These are phyloP conservation scores for Lycocerus yunnanus DNA, from an alignment of 2,888 invertebrate genomes.

Conservation along the genomic window DNA sequence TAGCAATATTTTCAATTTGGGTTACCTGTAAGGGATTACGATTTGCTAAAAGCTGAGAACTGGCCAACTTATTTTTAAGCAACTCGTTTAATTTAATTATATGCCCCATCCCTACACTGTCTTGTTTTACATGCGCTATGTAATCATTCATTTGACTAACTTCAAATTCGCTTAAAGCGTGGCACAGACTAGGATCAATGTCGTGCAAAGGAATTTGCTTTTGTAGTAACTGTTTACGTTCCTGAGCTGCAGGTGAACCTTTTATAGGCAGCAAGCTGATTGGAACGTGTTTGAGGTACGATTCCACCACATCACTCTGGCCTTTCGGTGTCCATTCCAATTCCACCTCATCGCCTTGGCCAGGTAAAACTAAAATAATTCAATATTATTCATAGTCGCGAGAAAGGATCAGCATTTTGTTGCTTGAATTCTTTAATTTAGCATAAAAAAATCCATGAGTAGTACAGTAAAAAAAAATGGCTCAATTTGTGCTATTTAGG, in stretches of 20 bases:
- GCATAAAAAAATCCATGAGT: no score
- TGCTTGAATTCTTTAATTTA: no score
- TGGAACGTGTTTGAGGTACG: conserved; percentile 62
- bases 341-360: conserved; percentile 52
- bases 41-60: conserved; percentile 41
- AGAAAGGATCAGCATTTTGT: no score
- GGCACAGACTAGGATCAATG: conserved; percentile 68
- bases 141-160: conserved; percentile 54
- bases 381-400: not conserved
- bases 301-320: conserved; percentile 51
- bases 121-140: conserved; percentile 51
- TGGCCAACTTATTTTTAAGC: conserved; percentile 29
- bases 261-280: conserved; percentile 76
- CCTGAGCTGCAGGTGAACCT: conserved; percentile 78
- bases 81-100: conserved; percentile 43
- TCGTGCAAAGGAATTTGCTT: conserved; percentile 86
- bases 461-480: no score
- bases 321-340: conserved; percentile 55
- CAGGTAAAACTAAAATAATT: conserved; percentile 47
- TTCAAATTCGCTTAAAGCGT: conserved; percentile 58
- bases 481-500: no score
- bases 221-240: conserved; percentile 79
- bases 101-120: conserved; percentile 52
- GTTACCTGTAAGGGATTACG: conserved; percentile 43
- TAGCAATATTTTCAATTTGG: conserved; percentile 45